Percentiles rank a stretch among this genome's conserved stretches.
Evolutionary conservation across 2,113 vertebrate genomes (phyloP).

Genomic region (Oreamnos americanus): DNA sequence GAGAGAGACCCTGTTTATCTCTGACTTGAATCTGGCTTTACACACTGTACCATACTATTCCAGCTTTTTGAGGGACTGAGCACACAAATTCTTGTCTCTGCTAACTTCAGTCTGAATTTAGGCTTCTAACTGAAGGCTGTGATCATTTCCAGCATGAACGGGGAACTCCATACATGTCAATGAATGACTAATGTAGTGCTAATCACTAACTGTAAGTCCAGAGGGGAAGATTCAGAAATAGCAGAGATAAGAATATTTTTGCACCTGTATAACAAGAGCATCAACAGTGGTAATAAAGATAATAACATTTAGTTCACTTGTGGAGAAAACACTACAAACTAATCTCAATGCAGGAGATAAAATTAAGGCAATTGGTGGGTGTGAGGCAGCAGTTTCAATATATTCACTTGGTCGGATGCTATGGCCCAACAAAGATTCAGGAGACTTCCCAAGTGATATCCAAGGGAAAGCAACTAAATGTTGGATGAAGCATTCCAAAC

Average conservation of each 20-base stretch:
- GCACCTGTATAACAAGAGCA: slow-evolving; percentile 57
- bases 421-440: slow-evolving; percentile 11
- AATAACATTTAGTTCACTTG: slow-evolving; percentile 32
- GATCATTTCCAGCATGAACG: neutral
- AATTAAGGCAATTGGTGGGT: neutral
- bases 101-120: neutral
- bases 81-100: neutral
- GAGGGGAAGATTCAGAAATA: slow-evolving; percentile 47
- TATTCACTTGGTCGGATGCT: neutral
- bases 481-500: slow-evolving; percentile 60
- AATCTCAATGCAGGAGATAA: neutral
- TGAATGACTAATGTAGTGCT: slow-evolving; percentile 25
- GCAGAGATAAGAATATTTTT: slow-evolving; percentile 52
- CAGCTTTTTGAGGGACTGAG: neutral
- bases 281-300: slow-evolving; percentile 51
- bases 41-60: neutral
- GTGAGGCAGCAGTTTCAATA: neutral
- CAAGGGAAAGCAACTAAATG: slow-evolving; percentile 35
- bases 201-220: slow-evolving; percentile 34
- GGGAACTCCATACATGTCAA: neutral
- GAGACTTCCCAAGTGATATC: slow-evolving; percentile 33
- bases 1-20: neutral
- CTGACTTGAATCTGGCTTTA: neutral
- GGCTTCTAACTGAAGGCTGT: neutral
- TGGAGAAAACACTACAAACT: slow-evolving; percentile 41